Evolutionary conservation across 2,113 vertebrate species (phyloP), one percentile per base, ranked within the genome.

Genomic region (Dicaeum eximium): DNA sequence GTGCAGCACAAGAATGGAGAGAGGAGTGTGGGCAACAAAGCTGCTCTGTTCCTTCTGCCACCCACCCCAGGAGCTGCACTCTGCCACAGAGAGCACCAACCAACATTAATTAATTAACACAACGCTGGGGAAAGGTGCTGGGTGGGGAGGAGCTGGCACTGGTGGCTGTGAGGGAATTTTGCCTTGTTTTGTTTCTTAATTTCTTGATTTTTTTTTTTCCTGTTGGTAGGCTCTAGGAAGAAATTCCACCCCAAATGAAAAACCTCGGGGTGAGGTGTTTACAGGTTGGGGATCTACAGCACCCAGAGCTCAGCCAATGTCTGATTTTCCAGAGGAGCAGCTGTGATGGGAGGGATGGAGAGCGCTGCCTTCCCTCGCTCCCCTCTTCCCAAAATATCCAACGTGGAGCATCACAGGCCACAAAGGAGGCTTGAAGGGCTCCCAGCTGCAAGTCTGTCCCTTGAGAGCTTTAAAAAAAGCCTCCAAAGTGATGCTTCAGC

Each of bases 11-110:
- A 97, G 96, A 97, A 96, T 89, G 90, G 86, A 75, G 92, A 92
- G 57, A 92, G 45, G 89, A 85, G 74, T 4, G 47, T 28, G 69
- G 86, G 77, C 91, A 97, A 96, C 95, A 97, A 96, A 91, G 93
- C 91, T 65, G 80, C 88, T 95, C 95, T 97, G 94, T 97, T 94
- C 80, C 84, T n/a, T 15, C 64, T 71, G n/a, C 86, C 86, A 80
- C 87, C 92, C 95, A 88, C 65, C 94, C 81, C 93, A 51, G 51
- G 70, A 30, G 82, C 82, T 10, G 64, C 58, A 5, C 51, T 15
- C 61, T 31, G 88, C 84, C 51, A 19, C 90, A 74, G 65, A 66
- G 47, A 57, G 37, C 88, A 58, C 53, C 16, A 69, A 66, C 7
- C 48, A 92, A 66, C 2, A 6, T 25, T 4, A 40, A 61, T 37